phyloP scores from a whole-genome alignment of 2,888 invertebrate species.

The Ophraella communa region DNA sequence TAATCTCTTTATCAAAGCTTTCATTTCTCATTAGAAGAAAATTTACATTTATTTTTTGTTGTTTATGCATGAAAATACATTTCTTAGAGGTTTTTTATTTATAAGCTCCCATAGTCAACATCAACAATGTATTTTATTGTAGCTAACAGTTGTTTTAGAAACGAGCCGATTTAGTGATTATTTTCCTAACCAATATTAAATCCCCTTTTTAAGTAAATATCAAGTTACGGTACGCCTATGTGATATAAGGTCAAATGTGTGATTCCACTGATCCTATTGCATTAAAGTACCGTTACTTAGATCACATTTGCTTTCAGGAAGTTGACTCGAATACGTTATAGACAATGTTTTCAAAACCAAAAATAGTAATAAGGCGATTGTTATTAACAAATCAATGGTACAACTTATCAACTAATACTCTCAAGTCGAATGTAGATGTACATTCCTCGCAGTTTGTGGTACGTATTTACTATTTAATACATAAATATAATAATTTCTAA shows the following conservation, averaged over 20 bases:
- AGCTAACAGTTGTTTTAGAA: no score
- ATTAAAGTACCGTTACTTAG: neutral
- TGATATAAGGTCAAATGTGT: neutral
- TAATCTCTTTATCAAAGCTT: no score
- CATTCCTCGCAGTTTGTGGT: constrained; percentile 53
- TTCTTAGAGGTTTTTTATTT: no score
- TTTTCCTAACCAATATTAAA: neutral
- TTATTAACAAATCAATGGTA: constrained; percentile 27
- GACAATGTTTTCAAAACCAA: constrained; percentile 35
- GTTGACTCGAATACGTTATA: neutral
- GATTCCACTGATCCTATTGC: neutral
- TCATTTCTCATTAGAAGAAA: no score
- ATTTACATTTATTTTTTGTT: no score
- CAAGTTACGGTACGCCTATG: neutral
- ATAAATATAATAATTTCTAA: no score
- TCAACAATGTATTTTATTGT: no score
- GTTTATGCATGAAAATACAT: no score
- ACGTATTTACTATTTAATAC: no score
- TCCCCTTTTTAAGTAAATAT: neutral
- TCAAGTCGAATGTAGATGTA: constrained; percentile 52
- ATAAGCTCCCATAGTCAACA: no score
- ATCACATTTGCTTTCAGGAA: neutral
- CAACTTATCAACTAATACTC: constrained; percentile 45
- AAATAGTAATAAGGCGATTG: constrained; percentile 23
- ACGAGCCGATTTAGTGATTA: no score